Evolutionary conservation across 2,888 invertebrate species (phyloP).

Genomic region (Protonemura montana): DNA sequence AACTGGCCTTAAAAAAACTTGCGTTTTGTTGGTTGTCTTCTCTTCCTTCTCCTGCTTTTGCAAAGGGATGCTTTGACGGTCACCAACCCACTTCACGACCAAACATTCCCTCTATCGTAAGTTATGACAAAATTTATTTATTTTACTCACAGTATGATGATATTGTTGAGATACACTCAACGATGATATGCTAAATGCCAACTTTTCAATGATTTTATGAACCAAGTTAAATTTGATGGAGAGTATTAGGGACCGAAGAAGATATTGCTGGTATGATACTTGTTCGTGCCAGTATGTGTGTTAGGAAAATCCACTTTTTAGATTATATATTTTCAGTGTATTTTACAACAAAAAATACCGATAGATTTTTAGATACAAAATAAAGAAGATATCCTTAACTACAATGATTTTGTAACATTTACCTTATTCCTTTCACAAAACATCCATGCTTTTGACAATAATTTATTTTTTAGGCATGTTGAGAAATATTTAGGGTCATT

Average conservation of each 20-base stretch:
- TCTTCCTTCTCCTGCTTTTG: neutral
- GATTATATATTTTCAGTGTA: neutral
- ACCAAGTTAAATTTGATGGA: neutral
- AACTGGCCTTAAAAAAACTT: neutral
- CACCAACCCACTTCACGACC: neutral
- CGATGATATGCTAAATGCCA: neutral
- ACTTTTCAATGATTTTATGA: neutral
- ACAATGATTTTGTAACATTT: neutral
- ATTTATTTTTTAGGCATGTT: too few relatives aligned
- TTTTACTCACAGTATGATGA: too few relatives aligned
- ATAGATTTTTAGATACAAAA: conserved; percentile 7
- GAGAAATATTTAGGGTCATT: too few relatives aligned
- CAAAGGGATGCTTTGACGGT: too few relatives aligned
- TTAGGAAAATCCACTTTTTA: neutral
- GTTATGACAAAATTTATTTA: neutral
- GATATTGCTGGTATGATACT: neutral
- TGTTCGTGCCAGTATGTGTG: neutral
- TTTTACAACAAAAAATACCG: neutral
- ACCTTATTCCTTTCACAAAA: too few relatives aligned
- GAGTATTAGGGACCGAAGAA: neutral
- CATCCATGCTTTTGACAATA: too few relatives aligned
- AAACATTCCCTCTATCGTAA: neutral
- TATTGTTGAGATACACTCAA: too few relatives aligned
- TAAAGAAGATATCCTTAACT: neutral
- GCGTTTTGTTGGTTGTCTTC: neutral